phyloP scores from a whole-genome alignment of 2,797 vertebrate species.

The Phylloscopus collybita region DNA sequence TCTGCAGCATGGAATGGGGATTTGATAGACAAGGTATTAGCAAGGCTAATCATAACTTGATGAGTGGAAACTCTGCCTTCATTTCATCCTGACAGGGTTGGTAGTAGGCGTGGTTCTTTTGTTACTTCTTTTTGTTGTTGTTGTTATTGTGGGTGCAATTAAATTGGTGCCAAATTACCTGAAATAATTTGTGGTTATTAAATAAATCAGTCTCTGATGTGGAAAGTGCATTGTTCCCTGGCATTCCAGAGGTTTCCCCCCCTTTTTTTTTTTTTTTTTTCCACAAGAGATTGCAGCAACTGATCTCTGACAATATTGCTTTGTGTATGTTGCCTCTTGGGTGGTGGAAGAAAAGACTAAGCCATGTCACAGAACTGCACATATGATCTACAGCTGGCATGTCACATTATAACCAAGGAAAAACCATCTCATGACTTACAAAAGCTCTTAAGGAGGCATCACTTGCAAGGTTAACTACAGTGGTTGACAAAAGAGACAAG shows the following conservation, averaged over 20 bases:
- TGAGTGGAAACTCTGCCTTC: constrained; percentile 49
- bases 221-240: constrained; percentile 41
- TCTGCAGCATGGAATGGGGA: not conserved
- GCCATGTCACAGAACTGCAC: not conserved
- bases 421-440: not conserved
- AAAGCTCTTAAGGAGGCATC: not conserved
- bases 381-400: constrained; percentile 21
- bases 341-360: constrained; percentile 28
- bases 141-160: constrained; percentile 46
- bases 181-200: constrained; percentile 72
- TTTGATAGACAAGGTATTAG: constrained; percentile 53
- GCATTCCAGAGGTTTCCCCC: not conserved
- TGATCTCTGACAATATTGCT: constrained; percentile 23
- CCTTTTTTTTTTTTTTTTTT: not conserved
- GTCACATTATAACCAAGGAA: not conserved
- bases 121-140: constrained; percentile 26
- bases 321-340: constrained; percentile 29
- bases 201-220: constrained; percentile 50
- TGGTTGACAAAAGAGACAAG: not conserved
- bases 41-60: constrained; percentile 57
- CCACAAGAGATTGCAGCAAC: not conserved
- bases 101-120: constrained; percentile 24
- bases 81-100: not conserved
- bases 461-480: not conserved
- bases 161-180: constrained; percentile 69